Conservation (phyloP, 1,140 invertebrate species). For the Bombus waltoni region DNA sequence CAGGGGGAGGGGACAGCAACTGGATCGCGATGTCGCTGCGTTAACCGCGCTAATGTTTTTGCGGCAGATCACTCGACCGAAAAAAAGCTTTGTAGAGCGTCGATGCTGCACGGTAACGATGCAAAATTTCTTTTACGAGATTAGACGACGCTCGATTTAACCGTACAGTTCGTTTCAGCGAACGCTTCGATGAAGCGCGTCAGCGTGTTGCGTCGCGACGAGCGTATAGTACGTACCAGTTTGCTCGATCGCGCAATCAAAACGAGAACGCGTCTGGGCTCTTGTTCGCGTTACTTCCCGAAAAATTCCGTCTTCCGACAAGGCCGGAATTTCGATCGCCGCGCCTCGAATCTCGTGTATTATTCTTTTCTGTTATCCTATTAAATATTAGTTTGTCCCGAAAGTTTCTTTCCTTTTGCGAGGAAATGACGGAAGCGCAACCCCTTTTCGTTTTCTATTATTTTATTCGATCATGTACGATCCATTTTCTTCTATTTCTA, state of each 20-base stretch:
- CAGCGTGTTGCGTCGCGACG: constrained; percentile 3
- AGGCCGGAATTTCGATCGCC: not conserved
- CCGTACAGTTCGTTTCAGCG: constrained; percentile 66
- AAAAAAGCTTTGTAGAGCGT: constrained; percentile 68
- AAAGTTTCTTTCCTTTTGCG: no score
- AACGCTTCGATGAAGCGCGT: constrained; percentile 24
- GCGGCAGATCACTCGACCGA: constrained; percentile 60
- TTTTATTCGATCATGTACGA: no score
- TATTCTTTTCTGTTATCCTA: not conserved
- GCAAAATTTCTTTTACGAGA: constrained; percentile 69
- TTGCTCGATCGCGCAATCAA: not conserved
- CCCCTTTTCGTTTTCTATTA: no score
- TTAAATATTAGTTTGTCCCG: not conserved
- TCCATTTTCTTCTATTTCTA: no score
- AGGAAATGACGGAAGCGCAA: no score
- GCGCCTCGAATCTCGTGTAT: not conserved
- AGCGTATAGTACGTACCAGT: not conserved
- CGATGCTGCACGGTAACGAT: constrained; percentile 47
- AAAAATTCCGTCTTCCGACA: constrained; percentile 37
- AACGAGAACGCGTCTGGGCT: not conserved
- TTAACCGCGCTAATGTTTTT: constrained; percentile 46
- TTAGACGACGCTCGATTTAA: constrained; percentile 75
- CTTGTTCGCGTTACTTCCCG: not conserved
- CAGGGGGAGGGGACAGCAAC: no score
- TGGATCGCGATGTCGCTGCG: constrained; percentile 3